Evolutionary conservation across 2,888 invertebrate genomes (phyloP), one percentile per base, ranked within the genome.

Genomic region (Apamea epomidion): DNA sequence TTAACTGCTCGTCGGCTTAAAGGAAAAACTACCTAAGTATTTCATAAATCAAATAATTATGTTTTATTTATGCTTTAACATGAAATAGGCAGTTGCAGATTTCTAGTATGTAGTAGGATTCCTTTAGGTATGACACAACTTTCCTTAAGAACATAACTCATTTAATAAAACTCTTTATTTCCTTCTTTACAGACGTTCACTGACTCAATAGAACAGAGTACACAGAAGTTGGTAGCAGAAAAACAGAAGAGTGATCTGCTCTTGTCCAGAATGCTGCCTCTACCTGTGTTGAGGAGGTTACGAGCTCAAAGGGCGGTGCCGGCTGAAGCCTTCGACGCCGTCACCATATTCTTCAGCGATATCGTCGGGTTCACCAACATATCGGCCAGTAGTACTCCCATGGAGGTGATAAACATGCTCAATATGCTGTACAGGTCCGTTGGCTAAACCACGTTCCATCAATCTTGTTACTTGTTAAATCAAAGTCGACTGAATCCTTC

Each of bases 291-390:
- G 18, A 92, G 94, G 76, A 94, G 97, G 76, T 93, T 98, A n/a
- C 94, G 97, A 14, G 97, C 97, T 0, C 97, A 97, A 88, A 94
- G 95, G 71, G 95, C 97, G 32, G 98, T 98, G 0, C 97, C 97
- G 0, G 98, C 98, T 0, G 98, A 98, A 91, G 97, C 97, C 1
- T 98, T 98, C 90, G 97, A 98, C 78, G 97, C 97, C 0, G 98
- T 98, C 71, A 98, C 98, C 2, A 98, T 98, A 81, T 98, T 98
- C 96, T 98, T 98, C 94, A 98, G 98, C 81, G 98, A 98, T 85
- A 98, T 98, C 83, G 98, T 98, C 51, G 98, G 98, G 6, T 98
- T 98, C 91, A 98, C 98, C 6, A 95, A 95, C 71, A 97, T 98
- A 82, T 97, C 98, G 0, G 97, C 98, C 0, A 95, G 93, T 78